Base-by-base conservation (phyloP, 1,140 invertebrate genomes). In the Drosophila equinoxialis region DNA sequence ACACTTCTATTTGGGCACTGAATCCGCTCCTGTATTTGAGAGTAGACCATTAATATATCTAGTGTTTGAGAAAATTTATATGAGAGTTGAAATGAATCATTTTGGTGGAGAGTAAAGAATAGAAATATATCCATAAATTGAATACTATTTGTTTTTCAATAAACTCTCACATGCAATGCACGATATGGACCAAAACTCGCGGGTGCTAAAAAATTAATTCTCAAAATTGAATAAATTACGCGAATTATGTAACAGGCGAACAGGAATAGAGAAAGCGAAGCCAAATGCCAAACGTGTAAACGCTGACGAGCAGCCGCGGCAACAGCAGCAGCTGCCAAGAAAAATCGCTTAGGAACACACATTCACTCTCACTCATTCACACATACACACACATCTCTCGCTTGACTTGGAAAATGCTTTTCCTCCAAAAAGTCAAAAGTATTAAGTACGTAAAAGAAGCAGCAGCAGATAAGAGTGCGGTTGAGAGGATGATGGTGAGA, bases 181-280 rank as follows among this genome's bases (percentile, higher is more conserved):
- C n/a, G 17, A 33, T 11, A 51, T 51, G 17, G 63, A 39, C 37
- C 35, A 62, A 75, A 83, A 83, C 17, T 67, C 68, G 70, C 72
- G 77, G 68, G 65, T 81, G 57, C 71, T 82, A 90, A 90, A 90
- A 90, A 90, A 79, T 87, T 86, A 89, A 91, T 91, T 90, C 86
- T 73, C 74, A 90, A 90, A 91, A 91, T 91, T 91, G 90, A 91
- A 91, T 91, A 91, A 91, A 91, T 91, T 91, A 91, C 90, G 90
- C 89, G 90, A 91, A 91, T 91, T 79, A 89, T 70, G 74, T 86
- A 91, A 69, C 85, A 90, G 90, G 90, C 90, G 79, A 89, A 77
- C 90, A 91, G 45, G 11, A 51, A 51, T 51, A 51, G 13, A 51
- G 45, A 20, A 51, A 51, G 45, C 17, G 45, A 51, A 51, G 17